Base-by-base conservation (phyloP, 1,140 invertebrate genomes). In the Mamestra configurata region DNA sequence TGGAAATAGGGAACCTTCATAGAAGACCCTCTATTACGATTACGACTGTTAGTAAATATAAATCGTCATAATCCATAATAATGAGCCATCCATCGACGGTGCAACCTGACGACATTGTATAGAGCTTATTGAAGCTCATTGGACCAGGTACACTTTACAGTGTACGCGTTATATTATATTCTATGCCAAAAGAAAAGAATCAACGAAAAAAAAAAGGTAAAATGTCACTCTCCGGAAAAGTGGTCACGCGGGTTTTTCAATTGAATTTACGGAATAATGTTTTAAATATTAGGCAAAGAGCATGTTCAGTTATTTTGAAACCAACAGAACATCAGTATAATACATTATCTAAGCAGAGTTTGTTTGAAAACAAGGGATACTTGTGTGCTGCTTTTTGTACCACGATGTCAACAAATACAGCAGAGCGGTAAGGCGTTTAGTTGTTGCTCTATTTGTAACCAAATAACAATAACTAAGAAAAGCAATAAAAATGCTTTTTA, bases 221-320 rank as follows among this genome's bases (percentile, higher is more conserved):
- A 73, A 81, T 84, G 82, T 73, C 82, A 79, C 31, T 75, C 27
- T 37, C 77, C 77, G 83, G 84, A 37, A 90, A 86, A 89, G 71
- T 85, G 43, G 77, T 89, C 82, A 87, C 88, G 84, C 87, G 89
- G 80, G 83, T 87, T 84, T 87, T 88, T 88, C 83, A 87, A 77
- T 84, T 87, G n/a, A 79, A 77, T 82, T 85, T 89, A 46, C 84
- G 83, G 57, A 81, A 76, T 43, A 73, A 43, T 49, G 35, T 76
- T 75, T 37, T 66, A 61, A 77, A 55, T 53, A 51, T 40, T 49
- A 71, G 53, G 24, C 53, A 53, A 64, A 81, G 49, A 72, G 22
- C 43, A 43, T 75, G 61, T 80, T 55, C 71, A 13, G 37, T 46
- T 18, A 24, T 76, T 27, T 46, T 49, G 7, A 43, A 57, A 79